Evolutionary conservation across 2,888 invertebrate genomes (phyloP), one percentile per base, ranked within the genome.

Genomic region (Drosophila helvetica): DNA sequence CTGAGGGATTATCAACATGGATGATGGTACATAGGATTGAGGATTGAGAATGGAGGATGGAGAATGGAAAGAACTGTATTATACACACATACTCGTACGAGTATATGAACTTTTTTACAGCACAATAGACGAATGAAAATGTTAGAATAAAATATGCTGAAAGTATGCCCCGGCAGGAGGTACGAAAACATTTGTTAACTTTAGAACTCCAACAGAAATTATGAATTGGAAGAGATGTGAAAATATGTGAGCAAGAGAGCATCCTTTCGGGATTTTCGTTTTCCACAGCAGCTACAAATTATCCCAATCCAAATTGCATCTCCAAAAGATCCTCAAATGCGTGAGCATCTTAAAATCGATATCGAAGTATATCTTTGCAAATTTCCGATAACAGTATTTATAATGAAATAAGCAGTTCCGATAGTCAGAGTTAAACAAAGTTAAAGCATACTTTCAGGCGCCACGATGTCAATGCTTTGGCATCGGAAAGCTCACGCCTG

Each of bases 1-100:
- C 46, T 22, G 17, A 8, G 63, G 64, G 73, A 72, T 71, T 71
- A 72, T 64, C 72, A 62, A 48, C 62, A 63, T 45, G 63, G 19
- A 54, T 54, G 46, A 3, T 27, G 12, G 68, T 67, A 46, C 42
- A 45, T 43, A 43, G 25, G 18, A 25, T 12, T 50, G 48, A 19
- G 25, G 33, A 54, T 22, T 47, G 47, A 54, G n/a, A n/a, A n/a
- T n/a, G 22, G 22, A 48, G 25, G 18, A 33, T 12, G 55, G 43
- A 17, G 25, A 25, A 48, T 25, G 48, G 48, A 55, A n/a, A n/a
- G 33, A 50, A 66, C 48, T 55, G 15, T 33, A 65, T 50, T 43
- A 25, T 33, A 54, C n/a, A 54, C 42, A 33, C 1, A 7, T 1
- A 25, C 25, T 25, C 1, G 25, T 6, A 25, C 25, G 7, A 42